Conservation (phyloP, 2,888 invertebrate genomes). For the Xestia rhomboidea region DNA sequence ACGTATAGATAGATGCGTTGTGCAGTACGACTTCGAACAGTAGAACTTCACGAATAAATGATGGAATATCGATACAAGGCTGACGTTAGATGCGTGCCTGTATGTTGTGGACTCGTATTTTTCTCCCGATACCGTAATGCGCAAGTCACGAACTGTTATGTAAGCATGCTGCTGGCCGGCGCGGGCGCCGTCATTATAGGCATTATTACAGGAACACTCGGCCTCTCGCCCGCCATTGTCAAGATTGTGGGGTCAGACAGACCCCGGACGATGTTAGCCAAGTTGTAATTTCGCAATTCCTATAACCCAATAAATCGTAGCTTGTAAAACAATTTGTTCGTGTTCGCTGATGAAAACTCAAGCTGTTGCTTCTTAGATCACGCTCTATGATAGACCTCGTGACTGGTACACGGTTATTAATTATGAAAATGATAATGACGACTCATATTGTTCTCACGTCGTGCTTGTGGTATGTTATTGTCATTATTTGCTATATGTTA, state of each 20-base stretch:
- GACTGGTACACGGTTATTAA: slow-evolving; percentile 85
- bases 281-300: slow-evolving; percentile 88
- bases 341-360: slow-evolving; percentile 70
- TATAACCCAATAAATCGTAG: slow-evolving; percentile 87
- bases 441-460: slow-evolving; percentile 77
- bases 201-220: slow-evolving; percentile 87
- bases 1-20: background rate
- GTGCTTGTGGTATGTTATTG: slow-evolving; percentile 56
- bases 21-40: background rate
- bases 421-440: slow-evolving; percentile 85
- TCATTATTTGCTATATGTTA: slow-evolving; percentile 60
- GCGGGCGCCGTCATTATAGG: slow-evolving; percentile 88
- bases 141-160: slow-evolving; percentile 90
- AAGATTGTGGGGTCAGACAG: slow-evolving; percentile 90
- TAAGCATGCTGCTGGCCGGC: slow-evolving; percentile 88
- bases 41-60: slow-evolving; percentile 8
- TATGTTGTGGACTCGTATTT: slow-evolving; percentile 82
- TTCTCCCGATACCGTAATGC: slow-evolving; percentile 89
- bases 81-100: slow-evolving; percentile 73
- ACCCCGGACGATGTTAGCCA: slow-evolving; percentile 80
- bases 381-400: slow-evolving; percentile 84
- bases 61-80: slow-evolving; percentile 26
- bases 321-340: slow-evolving; percentile 87
- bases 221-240: slow-evolving; percentile 87
- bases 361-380: slow-evolving; percentile 78